phyloP scores from a whole-genome alignment of 2,797 vertebrate species.

The Myotis planiceps region DNA sequence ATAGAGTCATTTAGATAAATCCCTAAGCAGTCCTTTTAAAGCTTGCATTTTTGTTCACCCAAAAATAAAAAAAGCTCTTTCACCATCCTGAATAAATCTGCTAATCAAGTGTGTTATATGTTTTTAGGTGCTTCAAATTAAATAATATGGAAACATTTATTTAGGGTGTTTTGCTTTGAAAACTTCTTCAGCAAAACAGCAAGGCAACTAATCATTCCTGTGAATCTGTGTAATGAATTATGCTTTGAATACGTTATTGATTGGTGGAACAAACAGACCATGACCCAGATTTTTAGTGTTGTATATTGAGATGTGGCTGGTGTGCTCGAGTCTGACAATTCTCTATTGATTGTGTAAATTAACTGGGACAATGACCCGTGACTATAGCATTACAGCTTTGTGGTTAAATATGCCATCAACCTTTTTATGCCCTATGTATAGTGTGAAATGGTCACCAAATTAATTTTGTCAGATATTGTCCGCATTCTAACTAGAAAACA shows the following conservation, averaged over 20 bases:
- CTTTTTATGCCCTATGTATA: slow-evolving; percentile 1
- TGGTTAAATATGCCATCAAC: slow-evolving; percentile 35
- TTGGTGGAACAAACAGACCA: background rate
- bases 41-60: background rate
- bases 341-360: slow-evolving; percentile 41
- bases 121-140: slow-evolving; percentile 21
- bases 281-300: background rate
- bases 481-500: slow-evolving; percentile 46
- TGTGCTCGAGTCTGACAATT: background rate
- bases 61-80: background rate
- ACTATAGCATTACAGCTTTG: slow-evolving; percentile 17
- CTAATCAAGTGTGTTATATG: background rate
- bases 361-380: slow-evolving; percentile 35
- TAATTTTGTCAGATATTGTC: slow-evolving; percentile 36
- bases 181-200: slow-evolving; percentile 4
- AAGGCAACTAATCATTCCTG: slow-evolving; percentile 12
- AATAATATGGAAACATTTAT: slow-evolving; percentile 8
- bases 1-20: slow-evolving; percentile 50
- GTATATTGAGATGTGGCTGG: background rate
- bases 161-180: background rate
- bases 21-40: slow-evolving; percentile 38
- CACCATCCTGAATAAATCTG: background rate
- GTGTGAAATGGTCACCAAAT: slow-evolving; percentile 30
- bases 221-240: slow-evolving; percentile 4
- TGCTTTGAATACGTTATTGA: background rate